phyloP scores from a whole-genome alignment of 2,888 invertebrate species.

The Yponomeuta malinellus region DNA sequence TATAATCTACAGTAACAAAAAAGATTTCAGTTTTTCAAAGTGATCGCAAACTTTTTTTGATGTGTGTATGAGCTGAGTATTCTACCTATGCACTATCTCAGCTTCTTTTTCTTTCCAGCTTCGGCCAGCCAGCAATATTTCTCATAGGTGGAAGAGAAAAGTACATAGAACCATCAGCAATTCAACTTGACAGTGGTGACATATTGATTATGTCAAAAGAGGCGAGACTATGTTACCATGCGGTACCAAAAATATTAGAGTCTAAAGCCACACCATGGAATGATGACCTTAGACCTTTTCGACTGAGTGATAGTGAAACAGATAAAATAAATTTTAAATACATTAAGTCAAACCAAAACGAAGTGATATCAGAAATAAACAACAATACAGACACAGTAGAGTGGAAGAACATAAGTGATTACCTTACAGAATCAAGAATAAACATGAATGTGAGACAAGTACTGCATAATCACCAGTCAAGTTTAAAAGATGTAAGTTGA shows the following conservation, averaged over 20 bases:
- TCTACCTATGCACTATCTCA: background rate
- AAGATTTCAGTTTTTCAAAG: no score
- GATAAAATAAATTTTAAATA: conserved; percentile 35
- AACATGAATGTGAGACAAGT: conserved; percentile 97
- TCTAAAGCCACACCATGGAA: conserved; percentile 68
- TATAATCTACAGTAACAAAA: no score
- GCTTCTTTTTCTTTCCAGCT: conserved; percentile 75
- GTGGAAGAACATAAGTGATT: conserved; percentile 76
- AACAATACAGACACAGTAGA: conserved; percentile 37
- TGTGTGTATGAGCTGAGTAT: no score
- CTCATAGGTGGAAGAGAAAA: conserved; percentile 89
- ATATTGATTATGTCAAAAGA: conserved; percentile 91
- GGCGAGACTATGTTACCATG: conserved; percentile 93
- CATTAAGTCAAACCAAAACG: conserved; percentile 27
- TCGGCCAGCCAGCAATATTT: conserved; percentile 96
- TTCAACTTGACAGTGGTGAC: conserved; percentile 92
- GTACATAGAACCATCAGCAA: conserved; percentile 79
- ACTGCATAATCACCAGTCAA: conserved; percentile 75
- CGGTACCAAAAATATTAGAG: conserved; percentile 89
- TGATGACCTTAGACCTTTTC: conserved; percentile 21
- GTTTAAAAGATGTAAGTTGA: conserved; percentile 36
- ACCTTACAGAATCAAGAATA: conserved; percentile 84
- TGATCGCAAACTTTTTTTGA: no score
- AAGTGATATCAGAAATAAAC: conserved; percentile 32
- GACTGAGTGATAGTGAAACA: conserved; percentile 19